phyloP scores from a whole-genome alignment of 2,888 invertebrate species.

The Lasioglossum zephyrum region DNA sequence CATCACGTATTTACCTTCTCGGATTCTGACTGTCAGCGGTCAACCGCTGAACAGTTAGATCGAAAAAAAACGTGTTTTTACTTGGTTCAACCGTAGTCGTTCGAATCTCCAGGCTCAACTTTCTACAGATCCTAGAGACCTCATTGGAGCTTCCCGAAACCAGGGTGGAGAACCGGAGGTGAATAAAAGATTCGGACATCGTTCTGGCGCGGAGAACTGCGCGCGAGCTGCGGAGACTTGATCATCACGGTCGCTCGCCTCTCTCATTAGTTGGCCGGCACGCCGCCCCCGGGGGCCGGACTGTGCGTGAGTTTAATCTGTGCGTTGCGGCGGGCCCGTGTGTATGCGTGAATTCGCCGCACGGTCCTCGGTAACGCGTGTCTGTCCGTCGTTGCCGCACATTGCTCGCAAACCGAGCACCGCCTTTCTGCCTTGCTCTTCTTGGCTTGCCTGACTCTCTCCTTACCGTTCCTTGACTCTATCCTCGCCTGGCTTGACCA shows the following conservation, averaged over 20 bases:
- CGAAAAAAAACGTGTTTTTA: too few species aligned
- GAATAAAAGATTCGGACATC: slow-evolving; percentile 62
- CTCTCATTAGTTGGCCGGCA: slow-evolving; percentile 82
- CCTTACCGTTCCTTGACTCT: not conserved
- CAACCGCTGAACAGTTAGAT: too few species aligned
- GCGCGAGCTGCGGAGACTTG: slow-evolving; percentile 68
- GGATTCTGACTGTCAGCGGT: too few species aligned
- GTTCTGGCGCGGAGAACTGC: slow-evolving; percentile 31
- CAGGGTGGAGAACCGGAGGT: not conserved
- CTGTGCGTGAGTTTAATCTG: slow-evolving; percentile 83
- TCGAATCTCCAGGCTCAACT: too few species aligned
- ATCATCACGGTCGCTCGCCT: slow-evolving; percentile 78
- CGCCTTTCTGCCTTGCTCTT: not conserved
- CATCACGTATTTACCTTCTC: too few species aligned
- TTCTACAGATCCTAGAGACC: too few species aligned
- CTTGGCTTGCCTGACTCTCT: not conserved
- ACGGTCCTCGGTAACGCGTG: slow-evolving; percentile 43
- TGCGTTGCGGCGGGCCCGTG: slow-evolving; percentile 69
- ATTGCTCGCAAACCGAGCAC: slow-evolving; percentile 30
- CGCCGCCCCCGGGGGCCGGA: slow-evolving; percentile 78
- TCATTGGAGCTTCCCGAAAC: not conserved
- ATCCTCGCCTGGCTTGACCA: not conserved
- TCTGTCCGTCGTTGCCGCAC: slow-evolving; percentile 31
- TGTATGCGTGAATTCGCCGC: slow-evolving; percentile 74
- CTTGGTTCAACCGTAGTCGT: too few species aligned